These are phyloP conservation scores for Labeo catla DNA, from an alignment of 2,113 vertebrate species.

Conservation along the genomic window DNA sequence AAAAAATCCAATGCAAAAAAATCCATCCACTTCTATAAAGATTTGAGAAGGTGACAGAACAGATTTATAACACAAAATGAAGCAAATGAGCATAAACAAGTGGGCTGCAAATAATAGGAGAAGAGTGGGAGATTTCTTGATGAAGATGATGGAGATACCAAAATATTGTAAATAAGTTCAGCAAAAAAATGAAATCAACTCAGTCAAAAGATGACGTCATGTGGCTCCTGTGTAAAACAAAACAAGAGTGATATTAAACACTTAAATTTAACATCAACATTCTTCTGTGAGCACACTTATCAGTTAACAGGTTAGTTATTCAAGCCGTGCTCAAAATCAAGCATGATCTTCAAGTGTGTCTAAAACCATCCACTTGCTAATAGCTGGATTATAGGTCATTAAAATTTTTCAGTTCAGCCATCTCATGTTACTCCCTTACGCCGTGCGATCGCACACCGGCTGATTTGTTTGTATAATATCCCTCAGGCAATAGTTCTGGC, in stretches of 20 bases:
- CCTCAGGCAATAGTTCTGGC: constrained; percentile 53
- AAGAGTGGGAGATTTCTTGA: background rate
- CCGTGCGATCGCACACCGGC: background rate
- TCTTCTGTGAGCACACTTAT: background rate
- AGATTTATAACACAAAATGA: constrained; percentile 23
- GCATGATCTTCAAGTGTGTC: background rate
- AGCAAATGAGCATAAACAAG: background rate
- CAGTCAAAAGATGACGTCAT: constrained; percentile 15
- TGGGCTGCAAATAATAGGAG: constrained; percentile 13
- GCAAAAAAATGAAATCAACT: constrained; percentile 8
- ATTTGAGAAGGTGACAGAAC: constrained; percentile 18
- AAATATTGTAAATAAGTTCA: background rate
- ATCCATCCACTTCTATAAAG: constrained; percentile 10
- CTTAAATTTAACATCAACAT: background rate
- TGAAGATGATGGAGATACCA: constrained; percentile 20
- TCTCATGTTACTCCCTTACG: constrained; percentile 21
- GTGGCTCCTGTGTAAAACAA: constrained; percentile 41
- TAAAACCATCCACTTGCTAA: constrained; percentile 12
- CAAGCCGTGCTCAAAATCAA: background rate
- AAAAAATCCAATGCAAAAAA: background rate
- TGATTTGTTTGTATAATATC: constrained; percentile 66
- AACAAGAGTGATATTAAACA: constrained; percentile 16
- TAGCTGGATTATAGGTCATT: constrained; percentile 20
- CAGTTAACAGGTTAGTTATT: background rate
- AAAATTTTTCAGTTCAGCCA: background rate